Evolutionary conservation across 2,888 invertebrate species (phyloP).

Genomic region (Rugalucina vietnamica): DNA sequence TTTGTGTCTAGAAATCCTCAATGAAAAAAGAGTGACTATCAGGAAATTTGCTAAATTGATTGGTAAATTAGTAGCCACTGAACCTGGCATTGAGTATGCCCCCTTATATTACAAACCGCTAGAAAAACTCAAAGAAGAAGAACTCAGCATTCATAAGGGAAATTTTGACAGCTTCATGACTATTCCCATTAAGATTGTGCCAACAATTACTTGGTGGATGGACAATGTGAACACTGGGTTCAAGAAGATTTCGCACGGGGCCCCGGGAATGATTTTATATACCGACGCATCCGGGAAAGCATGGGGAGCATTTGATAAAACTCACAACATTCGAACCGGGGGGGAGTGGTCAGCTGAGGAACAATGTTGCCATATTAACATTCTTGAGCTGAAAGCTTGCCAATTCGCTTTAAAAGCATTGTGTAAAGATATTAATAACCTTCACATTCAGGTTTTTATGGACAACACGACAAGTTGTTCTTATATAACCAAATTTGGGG

Average conservation of each 20-base stretch:
- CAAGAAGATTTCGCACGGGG: background rate
- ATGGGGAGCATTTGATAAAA: conserved; percentile 15
- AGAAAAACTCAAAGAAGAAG: conserved; percentile 49
- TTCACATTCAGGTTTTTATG: background rate
- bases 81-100: conserved; percentile 55
- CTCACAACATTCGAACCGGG: background rate
- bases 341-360: conserved; percentile 21
- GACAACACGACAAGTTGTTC: conserved; percentile 26
- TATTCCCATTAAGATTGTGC: background rate
- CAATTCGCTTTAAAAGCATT: conserved; percentile 14
- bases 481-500: conserved; percentile 34
- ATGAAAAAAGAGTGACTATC: conserved; percentile 28
- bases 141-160: conserved; percentile 21
- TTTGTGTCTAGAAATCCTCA: conserved; percentile 19
- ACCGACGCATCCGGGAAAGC: conserved; percentile 14
- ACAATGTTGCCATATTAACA: conserved; percentile 7
- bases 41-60: conserved; percentile 42
- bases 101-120: conserved; percentile 49
- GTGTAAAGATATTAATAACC: background rate
- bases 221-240: background rate
- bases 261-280: background rate
- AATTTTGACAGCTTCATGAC: conserved; percentile 32
- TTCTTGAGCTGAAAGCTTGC: conserved; percentile 22
- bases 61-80: conserved; percentile 52
- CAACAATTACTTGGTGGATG: conserved; percentile 20